Percentiles rank a stretch among this genome's conserved stretches.
These are phyloP conservation scores for Cephus pulcher DNA, from an alignment of 2,888 invertebrate genomes.

Conservation along the genomic window DNA sequence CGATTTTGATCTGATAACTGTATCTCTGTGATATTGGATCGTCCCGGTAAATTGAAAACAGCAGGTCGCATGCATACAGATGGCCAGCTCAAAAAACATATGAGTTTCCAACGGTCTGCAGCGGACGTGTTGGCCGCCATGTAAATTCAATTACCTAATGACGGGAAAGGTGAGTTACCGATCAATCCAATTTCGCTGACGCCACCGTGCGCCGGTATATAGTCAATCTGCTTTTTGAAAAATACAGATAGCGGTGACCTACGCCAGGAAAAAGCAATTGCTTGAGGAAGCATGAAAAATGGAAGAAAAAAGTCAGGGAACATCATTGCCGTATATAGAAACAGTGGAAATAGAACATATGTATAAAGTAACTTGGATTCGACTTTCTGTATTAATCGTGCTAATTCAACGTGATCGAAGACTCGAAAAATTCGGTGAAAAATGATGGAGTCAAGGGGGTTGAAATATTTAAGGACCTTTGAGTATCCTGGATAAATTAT, in stretches of 20 bases:
- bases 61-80: background rate
- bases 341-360: background rate
- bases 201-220: background rate
- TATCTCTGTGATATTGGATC: background rate
- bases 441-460: background rate
- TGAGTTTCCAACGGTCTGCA: background rate
- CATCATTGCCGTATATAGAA: background rate
- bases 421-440: background rate
- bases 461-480: background rate
- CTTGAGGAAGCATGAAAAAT: background rate
- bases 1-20: background rate
- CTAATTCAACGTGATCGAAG: background rate
- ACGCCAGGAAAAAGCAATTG: background rate
- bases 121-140: background rate
- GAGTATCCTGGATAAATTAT: background rate
- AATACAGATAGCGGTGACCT: background rate
- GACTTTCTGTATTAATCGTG: background rate
- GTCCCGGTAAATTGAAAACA: background rate
- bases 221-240: background rate
- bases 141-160: conserved; percentile 6
- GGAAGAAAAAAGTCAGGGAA: background rate
- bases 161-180: conserved; percentile 7
- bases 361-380: background rate
- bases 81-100: background rate
- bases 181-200: conserved; percentile 1